phyloP scores from a whole-genome alignment of 2,113 vertebrate genomes.

The Tautogolabrus adspersus region DNA sequence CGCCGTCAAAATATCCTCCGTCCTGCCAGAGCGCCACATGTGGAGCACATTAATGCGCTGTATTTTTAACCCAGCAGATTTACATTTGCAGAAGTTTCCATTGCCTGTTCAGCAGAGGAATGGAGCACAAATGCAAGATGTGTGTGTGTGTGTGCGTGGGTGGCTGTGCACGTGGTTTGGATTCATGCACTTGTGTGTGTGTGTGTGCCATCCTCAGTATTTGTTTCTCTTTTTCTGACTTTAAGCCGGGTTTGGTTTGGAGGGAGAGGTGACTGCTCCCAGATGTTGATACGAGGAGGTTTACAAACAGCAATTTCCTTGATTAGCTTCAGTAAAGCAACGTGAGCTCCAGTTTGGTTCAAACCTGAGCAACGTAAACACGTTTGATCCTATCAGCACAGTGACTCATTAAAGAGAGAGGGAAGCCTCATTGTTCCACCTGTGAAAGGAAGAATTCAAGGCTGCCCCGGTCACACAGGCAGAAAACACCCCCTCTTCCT shows the following conservation, averaged over 20 bases:
- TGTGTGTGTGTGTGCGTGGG: constrained; percentile 38
- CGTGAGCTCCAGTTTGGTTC: constrained; percentile 58
- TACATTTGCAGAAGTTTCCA: constrained; percentile 88
- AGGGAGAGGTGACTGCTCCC: constrained; percentile 66
- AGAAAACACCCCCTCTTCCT: neutral
- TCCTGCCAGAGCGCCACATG: constrained; percentile 84
- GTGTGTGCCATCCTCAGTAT: constrained; percentile 48
- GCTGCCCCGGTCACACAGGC: constrained; percentile 5
- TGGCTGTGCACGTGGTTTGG: constrained; percentile 36
- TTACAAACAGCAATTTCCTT: constrained; percentile 85
- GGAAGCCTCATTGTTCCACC: constrained; percentile 78
- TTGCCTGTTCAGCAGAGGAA: constrained; percentile 81
- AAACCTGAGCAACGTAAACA: constrained; percentile 69
- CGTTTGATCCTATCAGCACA: constrained; percentile 55
- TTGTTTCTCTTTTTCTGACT: constrained; percentile 57
- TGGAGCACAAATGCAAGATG: constrained; percentile 78
- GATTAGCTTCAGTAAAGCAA: constrained; percentile 78
- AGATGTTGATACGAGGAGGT: constrained; percentile 79
- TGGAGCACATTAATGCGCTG: constrained; percentile 85
- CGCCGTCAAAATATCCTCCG: constrained; percentile 80
- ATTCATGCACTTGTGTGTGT: constrained; percentile 34
- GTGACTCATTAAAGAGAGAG: constrained; percentile 57
- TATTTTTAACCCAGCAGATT: constrained; percentile 88
- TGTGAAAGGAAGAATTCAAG: constrained; percentile 63
- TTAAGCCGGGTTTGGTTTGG: constrained; percentile 47